Evolutionary conservation across 2,113 vertebrate species (phyloP).

Genomic region (Atrichornis clamosus): DNA sequence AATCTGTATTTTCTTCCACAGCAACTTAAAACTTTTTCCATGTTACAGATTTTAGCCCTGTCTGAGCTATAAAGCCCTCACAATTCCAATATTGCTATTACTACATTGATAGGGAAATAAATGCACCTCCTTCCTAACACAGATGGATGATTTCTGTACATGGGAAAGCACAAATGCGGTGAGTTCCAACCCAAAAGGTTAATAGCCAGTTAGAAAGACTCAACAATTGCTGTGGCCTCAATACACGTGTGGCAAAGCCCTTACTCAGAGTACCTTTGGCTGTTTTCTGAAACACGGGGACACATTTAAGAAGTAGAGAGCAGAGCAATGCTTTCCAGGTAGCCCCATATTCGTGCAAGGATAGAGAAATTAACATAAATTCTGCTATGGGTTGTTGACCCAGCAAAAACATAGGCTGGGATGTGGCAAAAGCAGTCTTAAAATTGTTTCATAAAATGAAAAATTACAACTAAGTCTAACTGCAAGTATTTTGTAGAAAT

Average conservation of each 20-base stretch:
- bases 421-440: background rate
- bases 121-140: background rate
- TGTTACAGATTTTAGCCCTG: background rate
- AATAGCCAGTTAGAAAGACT: background rate
- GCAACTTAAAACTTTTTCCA: background rate
- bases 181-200: background rate
- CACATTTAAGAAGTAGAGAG: background rate
- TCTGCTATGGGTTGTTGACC: background rate
- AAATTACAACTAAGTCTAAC: background rate
- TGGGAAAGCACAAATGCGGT: background rate
- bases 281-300: background rate
- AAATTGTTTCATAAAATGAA: background rate
- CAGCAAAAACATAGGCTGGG: background rate
- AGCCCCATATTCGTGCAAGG: background rate
- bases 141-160: background rate
- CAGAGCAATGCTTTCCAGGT: background rate
- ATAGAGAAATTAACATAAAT: background rate
- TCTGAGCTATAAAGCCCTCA: background rate
- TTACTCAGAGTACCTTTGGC: background rate
- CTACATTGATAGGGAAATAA: background rate
- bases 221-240: background rate
- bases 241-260: background rate
- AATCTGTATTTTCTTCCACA: background rate
- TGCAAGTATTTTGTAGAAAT: background rate
- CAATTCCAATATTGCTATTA: background rate